Conservation (phyloP, 2,113 vertebrate genomes). For the Sisor rabdophorus region DNA sequence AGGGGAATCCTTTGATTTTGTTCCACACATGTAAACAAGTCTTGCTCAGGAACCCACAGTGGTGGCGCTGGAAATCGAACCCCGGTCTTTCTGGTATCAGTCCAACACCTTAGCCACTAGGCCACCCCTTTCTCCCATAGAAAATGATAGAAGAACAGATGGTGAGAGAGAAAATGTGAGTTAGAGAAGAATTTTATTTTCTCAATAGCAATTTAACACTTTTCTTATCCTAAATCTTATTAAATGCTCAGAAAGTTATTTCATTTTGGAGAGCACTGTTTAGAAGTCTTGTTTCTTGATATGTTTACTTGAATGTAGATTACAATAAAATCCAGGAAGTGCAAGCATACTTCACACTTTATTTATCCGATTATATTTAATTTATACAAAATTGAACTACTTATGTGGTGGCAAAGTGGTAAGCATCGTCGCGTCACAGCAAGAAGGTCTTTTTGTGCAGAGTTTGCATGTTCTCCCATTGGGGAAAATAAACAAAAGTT, state of each 20-base stretch:
- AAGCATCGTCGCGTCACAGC: no score
- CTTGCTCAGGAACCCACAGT: no score
- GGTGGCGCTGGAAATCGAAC: no score
- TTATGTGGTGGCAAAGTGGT: neutral
- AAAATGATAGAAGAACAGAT: no score
- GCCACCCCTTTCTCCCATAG: no score
- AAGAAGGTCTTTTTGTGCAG: no score
- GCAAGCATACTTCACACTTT: neutral
- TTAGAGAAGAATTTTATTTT: constrained; percentile 34
- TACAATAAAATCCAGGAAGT: neutral
- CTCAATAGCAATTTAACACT: neutral
- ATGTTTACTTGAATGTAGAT: neutral
- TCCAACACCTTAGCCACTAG: no score
- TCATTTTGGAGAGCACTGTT: neutral
- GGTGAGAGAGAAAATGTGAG: neutral
- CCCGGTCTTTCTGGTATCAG: no score
- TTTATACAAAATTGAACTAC: neutral
- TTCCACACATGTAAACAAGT: no score
- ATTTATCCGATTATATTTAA: neutral
- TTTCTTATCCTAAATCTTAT: neutral
- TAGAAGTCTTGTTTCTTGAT: neutral
- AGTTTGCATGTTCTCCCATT: no score
- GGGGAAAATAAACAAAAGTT: no score
- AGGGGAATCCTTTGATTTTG: constrained; percentile 15
- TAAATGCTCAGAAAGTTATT: neutral